Percentiles rank a stretch among this genome's conserved stretches.
Conservation (phyloP, 2,113 vertebrate species). For the Bothrops jararaca region DNA sequence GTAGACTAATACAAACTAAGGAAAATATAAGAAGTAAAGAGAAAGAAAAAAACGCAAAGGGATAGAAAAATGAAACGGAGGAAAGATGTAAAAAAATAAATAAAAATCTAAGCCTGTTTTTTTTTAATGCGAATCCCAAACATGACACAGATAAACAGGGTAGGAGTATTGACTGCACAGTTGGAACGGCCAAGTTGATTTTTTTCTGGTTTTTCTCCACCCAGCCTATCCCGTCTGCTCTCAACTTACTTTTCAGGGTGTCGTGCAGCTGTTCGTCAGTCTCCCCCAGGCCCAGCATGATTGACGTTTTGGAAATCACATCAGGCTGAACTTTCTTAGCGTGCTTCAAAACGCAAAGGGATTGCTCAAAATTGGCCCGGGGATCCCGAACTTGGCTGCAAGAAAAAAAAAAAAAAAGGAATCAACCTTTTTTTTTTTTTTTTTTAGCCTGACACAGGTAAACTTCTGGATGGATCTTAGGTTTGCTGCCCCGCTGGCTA, state of each 20-base stretch:
- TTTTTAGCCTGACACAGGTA: neutral
- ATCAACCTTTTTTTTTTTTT: neutral
- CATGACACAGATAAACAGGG: accelerated
- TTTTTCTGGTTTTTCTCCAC: neutral
- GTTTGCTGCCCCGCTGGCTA: neutral
- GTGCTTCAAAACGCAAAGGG: slow-evolving; percentile 81
- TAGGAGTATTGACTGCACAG: accelerated
- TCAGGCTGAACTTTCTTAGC: slow-evolving; percentile 81
- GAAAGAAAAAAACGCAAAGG: too few relatives aligned
- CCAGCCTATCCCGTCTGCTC: neutral
- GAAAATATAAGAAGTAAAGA: too few relatives aligned
- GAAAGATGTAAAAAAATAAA: too few relatives aligned
- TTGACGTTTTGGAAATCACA: slow-evolving; percentile 90
- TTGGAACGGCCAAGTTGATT: neutral
- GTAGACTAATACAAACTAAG: too few relatives aligned
- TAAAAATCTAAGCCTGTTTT: neutral
- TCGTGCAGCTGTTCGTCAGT: slow-evolving; percentile 80
- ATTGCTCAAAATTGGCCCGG: slow-evolving; percentile 89
- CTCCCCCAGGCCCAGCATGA: slow-evolving; percentile 95
- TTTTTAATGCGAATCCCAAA: neutral
- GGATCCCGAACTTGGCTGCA: slow-evolving; percentile 88
- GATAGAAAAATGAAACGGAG: too few relatives aligned
- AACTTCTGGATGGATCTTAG: neutral
- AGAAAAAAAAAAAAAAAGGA: neutral
- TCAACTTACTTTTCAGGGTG: slow-evolving; percentile 81